A percentile compares a stretch with the other conserved stretches of the same genome.
These are phyloP conservation scores for Hipparchia semele DNA, from an alignment of 2,888 invertebrate genomes.

Conservation along the genomic window DNA sequence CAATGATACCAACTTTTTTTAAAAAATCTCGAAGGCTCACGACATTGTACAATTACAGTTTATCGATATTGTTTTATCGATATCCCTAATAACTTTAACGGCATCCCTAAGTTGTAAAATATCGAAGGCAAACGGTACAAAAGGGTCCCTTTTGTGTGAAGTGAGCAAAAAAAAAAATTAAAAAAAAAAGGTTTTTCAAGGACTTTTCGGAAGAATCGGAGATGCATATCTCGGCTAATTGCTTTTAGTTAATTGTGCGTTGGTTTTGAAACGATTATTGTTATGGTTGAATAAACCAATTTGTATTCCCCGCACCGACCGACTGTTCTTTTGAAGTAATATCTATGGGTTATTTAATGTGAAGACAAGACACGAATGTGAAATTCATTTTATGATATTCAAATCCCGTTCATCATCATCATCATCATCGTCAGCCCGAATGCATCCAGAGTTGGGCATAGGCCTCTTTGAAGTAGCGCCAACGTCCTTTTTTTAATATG, in stretches of 20 bases:
- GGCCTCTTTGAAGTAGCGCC: too few relatives aligned
- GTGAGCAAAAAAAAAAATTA: conserved; percentile 40
- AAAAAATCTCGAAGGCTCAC: conserved; percentile 12
- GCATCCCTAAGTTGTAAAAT: conserved; percentile 48
- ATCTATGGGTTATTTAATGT: not conserved
- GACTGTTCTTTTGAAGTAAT: not conserved
- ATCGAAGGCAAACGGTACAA: conserved; percentile 46
- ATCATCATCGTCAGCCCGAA: too few relatives aligned
- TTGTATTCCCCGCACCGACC: conserved; percentile 12
- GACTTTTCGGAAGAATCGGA: conserved; percentile 36
- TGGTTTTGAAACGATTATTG: conserved; percentile 9
- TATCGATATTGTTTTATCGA: conserved; percentile 38
- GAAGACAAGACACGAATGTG: too few relatives aligned
- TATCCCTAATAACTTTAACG: conserved; percentile 40
- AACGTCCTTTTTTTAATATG: too few relatives aligned
- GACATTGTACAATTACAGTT: conserved; percentile 30
- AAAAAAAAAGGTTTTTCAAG: conserved; percentile 42
- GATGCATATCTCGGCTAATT: conserved; percentile 39
- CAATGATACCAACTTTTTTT: conserved; percentile 9
- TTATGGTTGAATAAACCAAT: conserved; percentile 17
- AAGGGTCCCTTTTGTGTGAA: conserved; percentile 48
- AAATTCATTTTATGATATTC: too few relatives aligned
- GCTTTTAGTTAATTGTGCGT: conserved; percentile 31
- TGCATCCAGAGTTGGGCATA: too few relatives aligned
- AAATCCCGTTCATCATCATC: too few relatives aligned